Percentiles rank a stretch among this genome's conserved stretches.
Conservation (phyloP, 2,797 vertebrate species). For the Salmo trutta region DNA sequence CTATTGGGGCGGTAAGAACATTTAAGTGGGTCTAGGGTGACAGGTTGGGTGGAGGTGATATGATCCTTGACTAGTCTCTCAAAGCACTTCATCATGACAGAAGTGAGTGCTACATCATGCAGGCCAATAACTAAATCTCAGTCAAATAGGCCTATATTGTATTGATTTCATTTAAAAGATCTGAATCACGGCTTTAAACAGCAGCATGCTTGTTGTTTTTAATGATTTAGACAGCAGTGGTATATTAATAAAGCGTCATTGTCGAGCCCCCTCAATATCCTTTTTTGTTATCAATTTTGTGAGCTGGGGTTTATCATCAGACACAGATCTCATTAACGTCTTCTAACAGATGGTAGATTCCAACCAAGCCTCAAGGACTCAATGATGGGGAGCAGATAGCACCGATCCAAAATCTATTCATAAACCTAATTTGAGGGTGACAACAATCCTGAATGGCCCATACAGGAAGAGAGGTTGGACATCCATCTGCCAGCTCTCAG, state of each 20-base stretch:
- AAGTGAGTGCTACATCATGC: no score
- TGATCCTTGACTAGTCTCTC: no score
- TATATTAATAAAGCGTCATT: background rate
- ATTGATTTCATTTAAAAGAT: no score
- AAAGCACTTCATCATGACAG: no score
- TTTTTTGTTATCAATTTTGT: background rate
- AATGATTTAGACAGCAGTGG: no score
- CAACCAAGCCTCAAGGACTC: conserved; percentile 53
- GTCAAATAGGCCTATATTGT: no score
- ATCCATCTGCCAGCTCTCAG: conserved; percentile 46
- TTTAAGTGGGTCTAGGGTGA: no score
- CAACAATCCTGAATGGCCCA: conserved; percentile 40
- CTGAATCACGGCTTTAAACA: no score
- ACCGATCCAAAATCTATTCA: conserved; percentile 65
- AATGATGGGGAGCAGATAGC: conserved; percentile 48
- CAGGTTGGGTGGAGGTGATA: no score
- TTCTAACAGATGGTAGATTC: conserved; percentile 61
- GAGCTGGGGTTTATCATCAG: conserved; percentile 16
- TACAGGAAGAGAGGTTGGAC: conserved; percentile 50
- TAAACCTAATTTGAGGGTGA: conserved; percentile 65
- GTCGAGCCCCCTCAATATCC: background rate
- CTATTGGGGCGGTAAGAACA: no score
- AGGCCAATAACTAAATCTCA: no score
- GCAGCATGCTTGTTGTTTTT: no score
- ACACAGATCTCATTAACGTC: conserved; percentile 37